Base-by-base conservation (phyloP, 2,797 vertebrate genomes). In the Euphonia xanthogaster region DNA sequence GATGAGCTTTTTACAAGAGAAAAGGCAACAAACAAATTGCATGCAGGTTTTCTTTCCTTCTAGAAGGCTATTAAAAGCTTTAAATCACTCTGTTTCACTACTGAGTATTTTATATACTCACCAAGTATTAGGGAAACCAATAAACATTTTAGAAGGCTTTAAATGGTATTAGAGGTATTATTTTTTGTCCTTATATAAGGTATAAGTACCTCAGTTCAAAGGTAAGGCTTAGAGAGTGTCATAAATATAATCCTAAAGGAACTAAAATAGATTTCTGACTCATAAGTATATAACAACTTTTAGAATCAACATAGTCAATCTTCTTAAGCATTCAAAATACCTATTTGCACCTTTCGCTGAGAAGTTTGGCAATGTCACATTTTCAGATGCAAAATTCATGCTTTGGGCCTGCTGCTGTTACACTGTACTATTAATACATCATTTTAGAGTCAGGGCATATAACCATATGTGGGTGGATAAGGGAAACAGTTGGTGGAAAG, bases 91-190 rank as follows among this genome's bases (percentile, higher is more conserved):
- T 0, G 14, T 85, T 86, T 92, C 66, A 62, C 66, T 58, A 62
- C 0, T 90, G 61, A 86, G 65, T 94, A 77, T 95, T 97, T 96
- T 95, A 94, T 95, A 91, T 93, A 77, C 91, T 90, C 76, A 25
- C 35, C 20, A 92, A 76, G 87, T 89, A 94, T 88, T 96, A 93
- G 81, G 54, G 70, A 93, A 94, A 91, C 94, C 91, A 95, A 96
- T 95, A 94, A 96, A 95, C 44, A 86, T 95, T 97, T 96, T 96
- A 95, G 94, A 94, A 93, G 90, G 94, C 87, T 95, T 94, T 95
- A 96, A 89, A 68, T 83, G 85, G 94, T 78, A 93, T 96, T 96
- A 95, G 75, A 95, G 87, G 86, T 90, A 93, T 95, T 93, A 91
- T 92, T 92, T 95, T 91, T 91, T 93, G 68, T 90, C 75, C 76